phyloP scores from a whole-genome alignment of 2,888 invertebrate genomes.

The Cremastobaeus sp. region DNA sequence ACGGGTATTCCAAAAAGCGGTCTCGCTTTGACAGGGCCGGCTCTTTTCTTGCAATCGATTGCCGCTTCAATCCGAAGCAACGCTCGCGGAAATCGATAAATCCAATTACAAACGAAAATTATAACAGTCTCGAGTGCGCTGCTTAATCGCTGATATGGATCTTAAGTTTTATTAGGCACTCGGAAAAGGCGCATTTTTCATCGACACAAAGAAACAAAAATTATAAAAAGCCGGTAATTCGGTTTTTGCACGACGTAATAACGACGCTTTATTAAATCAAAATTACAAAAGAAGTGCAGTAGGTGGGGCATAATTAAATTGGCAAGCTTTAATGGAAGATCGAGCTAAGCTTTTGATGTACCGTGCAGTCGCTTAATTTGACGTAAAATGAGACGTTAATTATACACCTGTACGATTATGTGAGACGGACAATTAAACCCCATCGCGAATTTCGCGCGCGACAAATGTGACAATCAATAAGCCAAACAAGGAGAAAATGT shows the following conservation, averaged over 20 bases:
- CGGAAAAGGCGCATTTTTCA: not conserved
- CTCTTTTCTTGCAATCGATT: slow-evolving; percentile 18
- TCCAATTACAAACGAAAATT: slow-evolving; percentile 24
- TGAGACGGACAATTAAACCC: slow-evolving; percentile 30
- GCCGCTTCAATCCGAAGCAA: slow-evolving; percentile 18
- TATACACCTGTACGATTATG: slow-evolving; percentile 51
- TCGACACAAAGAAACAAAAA: not conserved
- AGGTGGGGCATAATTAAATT: slow-evolving; percentile 32
- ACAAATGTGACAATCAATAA: slow-evolving; percentile 40
- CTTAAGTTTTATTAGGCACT: slow-evolving; percentile 1
- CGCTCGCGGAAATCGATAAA: slow-evolving; percentile 8
- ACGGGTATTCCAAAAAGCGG: not conserved
- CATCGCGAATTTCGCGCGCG: not conserved
- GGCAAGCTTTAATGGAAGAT: slow-evolving; percentile 53
- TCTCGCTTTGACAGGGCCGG: not conserved
- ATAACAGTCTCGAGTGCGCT: slow-evolving; percentile 9
- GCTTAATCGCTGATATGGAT: slow-evolving; percentile 9
- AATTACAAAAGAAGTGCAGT: slow-evolving; percentile 24
- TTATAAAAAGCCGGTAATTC: slow-evolving; percentile 12
- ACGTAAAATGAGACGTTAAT: slow-evolving; percentile 61
- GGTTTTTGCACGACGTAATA: not conserved
- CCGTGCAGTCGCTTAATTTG: slow-evolving; percentile 49
- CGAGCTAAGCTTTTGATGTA: slow-evolving; percentile 60
- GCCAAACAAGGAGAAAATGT: slow-evolving; percentile 29
- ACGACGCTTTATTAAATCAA: slow-evolving; percentile 28